Percentiles rank a stretch among this genome's conserved stretches.
Conservation (phyloP, 2,888 invertebrate genomes). For the Diarsia brunnea region DNA sequence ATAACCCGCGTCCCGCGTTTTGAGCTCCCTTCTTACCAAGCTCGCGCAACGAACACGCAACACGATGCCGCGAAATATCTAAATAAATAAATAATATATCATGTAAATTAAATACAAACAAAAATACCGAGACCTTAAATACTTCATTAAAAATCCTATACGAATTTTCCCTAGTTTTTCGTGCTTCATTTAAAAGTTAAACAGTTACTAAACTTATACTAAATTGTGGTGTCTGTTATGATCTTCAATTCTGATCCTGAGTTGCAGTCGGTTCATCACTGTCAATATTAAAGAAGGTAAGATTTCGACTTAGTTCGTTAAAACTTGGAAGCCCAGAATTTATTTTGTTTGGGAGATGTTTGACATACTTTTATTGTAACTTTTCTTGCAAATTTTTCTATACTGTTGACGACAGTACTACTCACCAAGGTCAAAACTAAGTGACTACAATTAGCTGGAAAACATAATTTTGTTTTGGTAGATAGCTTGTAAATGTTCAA, state of each 20-base stretch:
- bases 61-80: slow-evolving; percentile 6
- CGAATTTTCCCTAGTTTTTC: slow-evolving; percentile 50
- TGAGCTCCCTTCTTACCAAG: slow-evolving; percentile 11
- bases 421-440: neutral
- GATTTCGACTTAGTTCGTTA: slow-evolving; percentile 69
- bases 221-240: slow-evolving; percentile 69
- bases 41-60: slow-evolving; percentile 43
- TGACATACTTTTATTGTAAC: slow-evolving; percentile 29
- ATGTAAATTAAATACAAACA: neutral
- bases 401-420: neutral
- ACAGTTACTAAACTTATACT: slow-evolving; percentile 71
- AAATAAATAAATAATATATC: slow-evolving; percentile 43
- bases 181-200: slow-evolving; percentile 60
- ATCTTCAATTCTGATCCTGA: slow-evolving; percentile 69
- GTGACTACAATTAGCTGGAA: neutral
- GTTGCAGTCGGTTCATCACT: slow-evolving; percentile 63
- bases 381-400: slow-evolving; percentile 20
- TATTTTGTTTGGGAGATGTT: slow-evolving; percentile 49
- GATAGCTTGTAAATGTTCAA: no score
- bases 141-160: neutral
- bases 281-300: slow-evolving; percentile 71
- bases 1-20: slow-evolving; percentile 46
- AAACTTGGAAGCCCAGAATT: slow-evolving; percentile 53
- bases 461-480: neutral
- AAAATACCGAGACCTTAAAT: neutral